A percentile compares a stretch with the other conserved stretches of the same genome.
Conservation (phyloP, 2,888 invertebrate genomes). For the Euproctis similis region DNA sequence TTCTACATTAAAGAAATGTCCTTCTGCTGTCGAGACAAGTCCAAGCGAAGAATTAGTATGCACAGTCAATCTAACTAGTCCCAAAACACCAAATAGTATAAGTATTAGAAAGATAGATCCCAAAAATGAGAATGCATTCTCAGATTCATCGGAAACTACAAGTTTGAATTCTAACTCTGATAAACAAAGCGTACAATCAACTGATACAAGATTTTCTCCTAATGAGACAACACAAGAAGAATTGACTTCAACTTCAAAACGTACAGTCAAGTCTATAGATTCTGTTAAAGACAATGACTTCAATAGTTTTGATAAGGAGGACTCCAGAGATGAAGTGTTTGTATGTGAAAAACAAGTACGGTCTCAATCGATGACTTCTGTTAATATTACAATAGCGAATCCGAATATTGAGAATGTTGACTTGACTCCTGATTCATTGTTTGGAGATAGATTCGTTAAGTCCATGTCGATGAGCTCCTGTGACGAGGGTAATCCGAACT, state of each 20-base stretch:
- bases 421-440: constrained; percentile 78
- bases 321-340: constrained; percentile 53
- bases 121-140: constrained; percentile 64
- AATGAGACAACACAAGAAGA: constrained; percentile 63
- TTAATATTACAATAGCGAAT: constrained; percentile 82
- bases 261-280: constrained; percentile 54
- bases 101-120: constrained; percentile 43
- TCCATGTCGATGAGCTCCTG: constrained; percentile 80
- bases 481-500: constrained; percentile 84
- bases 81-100: constrained; percentile 28
- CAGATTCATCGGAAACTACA: constrained; percentile 71
- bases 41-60: constrained; percentile 59
- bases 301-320: constrained; percentile 56
- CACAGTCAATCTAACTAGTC: constrained; percentile 37
- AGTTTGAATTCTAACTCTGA: constrained; percentile 71
- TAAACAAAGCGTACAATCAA: constrained; percentile 67
- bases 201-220: constrained; percentile 54
- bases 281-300: constrained; percentile 55
- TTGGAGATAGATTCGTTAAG: constrained; percentile 74
- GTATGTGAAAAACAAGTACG: constrained; percentile 63
- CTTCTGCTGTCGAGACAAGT: constrained; percentile 81
- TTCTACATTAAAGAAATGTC: constrained; percentile 89
- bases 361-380: constrained; percentile 78
- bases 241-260: constrained; percentile 55
- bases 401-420: constrained; percentile 83